phyloP scores from a whole-genome alignment of 2,113 vertebrate genomes.

The Perognathus longimembris region DNA sequence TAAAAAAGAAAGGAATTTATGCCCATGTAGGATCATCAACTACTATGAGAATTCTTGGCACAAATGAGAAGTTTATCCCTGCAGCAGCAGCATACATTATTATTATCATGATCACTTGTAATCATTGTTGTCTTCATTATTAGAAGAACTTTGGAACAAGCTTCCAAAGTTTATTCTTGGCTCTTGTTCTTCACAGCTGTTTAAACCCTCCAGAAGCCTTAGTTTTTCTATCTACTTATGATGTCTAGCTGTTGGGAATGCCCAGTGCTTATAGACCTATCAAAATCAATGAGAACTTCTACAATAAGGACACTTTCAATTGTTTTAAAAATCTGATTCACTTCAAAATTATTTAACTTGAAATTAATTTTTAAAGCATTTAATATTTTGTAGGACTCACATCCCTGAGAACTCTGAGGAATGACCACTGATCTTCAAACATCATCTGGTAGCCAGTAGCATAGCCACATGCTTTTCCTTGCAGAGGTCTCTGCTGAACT shows the following conservation, averaged over 20 bases:
- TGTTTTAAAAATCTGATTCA: not conserved
- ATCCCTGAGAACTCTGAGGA: not conserved
- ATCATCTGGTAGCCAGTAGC: not conserved
- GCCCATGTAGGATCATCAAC: not conserved
- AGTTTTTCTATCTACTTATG: conserved; percentile 39
- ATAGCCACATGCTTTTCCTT: not conserved
- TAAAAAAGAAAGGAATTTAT: too few species aligned
- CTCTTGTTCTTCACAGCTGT: conserved; percentile 20
- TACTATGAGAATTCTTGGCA: not conserved
- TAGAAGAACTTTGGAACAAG: not conserved
- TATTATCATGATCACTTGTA: not conserved
- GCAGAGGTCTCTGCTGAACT: not conserved
- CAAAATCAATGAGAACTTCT: not conserved
- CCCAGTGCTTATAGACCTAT: not conserved
- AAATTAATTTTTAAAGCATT: conserved; percentile 1
- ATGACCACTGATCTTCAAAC: not conserved
- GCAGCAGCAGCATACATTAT: not conserved
- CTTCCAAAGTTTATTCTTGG: not conserved
- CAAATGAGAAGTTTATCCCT: not conserved
- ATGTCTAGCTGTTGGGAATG: conserved; percentile 1
- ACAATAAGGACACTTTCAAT: not conserved
- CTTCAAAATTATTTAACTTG: not conserved
- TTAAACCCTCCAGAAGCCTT: not conserved
- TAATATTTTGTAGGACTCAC: not conserved
- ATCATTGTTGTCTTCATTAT: not conserved